Base-by-base conservation (phyloP, 1,140 invertebrate genomes). In the Pantala flavescens region DNA sequence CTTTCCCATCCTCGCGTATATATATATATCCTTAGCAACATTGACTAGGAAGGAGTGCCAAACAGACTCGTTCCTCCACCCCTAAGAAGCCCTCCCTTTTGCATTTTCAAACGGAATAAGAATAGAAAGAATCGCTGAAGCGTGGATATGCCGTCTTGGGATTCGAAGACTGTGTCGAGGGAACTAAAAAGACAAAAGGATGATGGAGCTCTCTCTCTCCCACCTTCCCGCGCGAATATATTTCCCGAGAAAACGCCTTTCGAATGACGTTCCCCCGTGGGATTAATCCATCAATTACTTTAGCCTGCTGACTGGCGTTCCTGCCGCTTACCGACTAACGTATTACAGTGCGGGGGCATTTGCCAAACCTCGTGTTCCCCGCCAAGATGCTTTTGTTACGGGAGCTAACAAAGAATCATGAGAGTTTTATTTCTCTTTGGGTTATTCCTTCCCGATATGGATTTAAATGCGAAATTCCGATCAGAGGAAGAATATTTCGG, bases 251-350 rank as follows among this genome's bases (percentile, higher is more conserved):
- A 63, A 63, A 63, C 14, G 49, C 16, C 49, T 63, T 63, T 63
- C 16, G n/a, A 63, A 63, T 63, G 49, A 21, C 49, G 14, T 63
- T 21, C 12, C 49, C 49, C 12, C 49, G 5, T 19, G 49, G 49
- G 49, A 63, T 63, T 63, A 63, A 63, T 63, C 49, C 49, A 63
- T 63, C 49, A 63, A 63, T 63, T 63, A 63, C 49, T 63, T 9
- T 16, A 63, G 49, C 49, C 49, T 16, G 49, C 16, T 63, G 49
- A 63, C 49, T 7, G 3, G 3, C 49, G 49, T 14, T 63, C 16
- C 49, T 63, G 3, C 49, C 2, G 49, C 43, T n/a, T n/a, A n/a
- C n/a, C n/a, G n/a, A n/a, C n/a, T 36, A 36, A 36, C 28, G 28
- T 36, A n/a, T n/a, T n/a, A 36, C 28, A 36, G 9, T 9, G 28